Evolutionary conservation across 2,888 invertebrate species (phyloP), one percentile per base, ranked within the genome.

Genomic region (Scaptomyza parva): DNA sequence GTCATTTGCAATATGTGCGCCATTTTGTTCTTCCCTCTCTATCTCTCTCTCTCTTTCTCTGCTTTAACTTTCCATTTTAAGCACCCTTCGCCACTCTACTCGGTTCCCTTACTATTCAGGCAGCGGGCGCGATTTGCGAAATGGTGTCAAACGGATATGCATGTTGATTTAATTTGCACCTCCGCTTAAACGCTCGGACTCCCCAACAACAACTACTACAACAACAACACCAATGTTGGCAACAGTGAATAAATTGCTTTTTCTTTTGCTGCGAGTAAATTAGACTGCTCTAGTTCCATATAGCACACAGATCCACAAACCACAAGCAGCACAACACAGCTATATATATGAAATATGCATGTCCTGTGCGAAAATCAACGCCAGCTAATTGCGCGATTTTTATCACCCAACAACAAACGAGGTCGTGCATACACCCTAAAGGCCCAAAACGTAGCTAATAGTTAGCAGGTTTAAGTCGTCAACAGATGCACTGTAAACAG

Each of bases 151-250:
- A 73, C 85, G 85, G 85, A 85, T 88, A 88, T 85, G 88, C 85
- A 85, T 85, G 88, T 86, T 85, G 87, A 86, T 88, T 88, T 88
- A 84, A 88, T 84, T 84, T 84, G 84, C 84, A 88, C 84, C 84
- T 84, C 66, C 81, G 70, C 74, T 88, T 88, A 84, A 88, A 82
- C 83, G 82, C 86, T 79, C 44, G 57, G 65, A 63, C 66, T 35
- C 9, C 8, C 26, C 6, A 18, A 5, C 12, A 40, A 18, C 40
- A 24, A 43, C 41, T 12, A 12, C 20, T 14, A 11, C 12, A 44
- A 24, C 44, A 18, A 18, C 43, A 5, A 3, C 52, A 35, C 12
- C 44, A 43, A 48, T 60, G 58, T 72, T 33, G 33, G 68, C 61
- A 54, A 61, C 72, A 67, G 65, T 74, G 64, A 84, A 86, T 81